Evolutionary conservation across 2,888 invertebrate species (phyloP), one percentile per base, ranked within the genome.

Genomic region (Drosophila engyochracea): DNA sequence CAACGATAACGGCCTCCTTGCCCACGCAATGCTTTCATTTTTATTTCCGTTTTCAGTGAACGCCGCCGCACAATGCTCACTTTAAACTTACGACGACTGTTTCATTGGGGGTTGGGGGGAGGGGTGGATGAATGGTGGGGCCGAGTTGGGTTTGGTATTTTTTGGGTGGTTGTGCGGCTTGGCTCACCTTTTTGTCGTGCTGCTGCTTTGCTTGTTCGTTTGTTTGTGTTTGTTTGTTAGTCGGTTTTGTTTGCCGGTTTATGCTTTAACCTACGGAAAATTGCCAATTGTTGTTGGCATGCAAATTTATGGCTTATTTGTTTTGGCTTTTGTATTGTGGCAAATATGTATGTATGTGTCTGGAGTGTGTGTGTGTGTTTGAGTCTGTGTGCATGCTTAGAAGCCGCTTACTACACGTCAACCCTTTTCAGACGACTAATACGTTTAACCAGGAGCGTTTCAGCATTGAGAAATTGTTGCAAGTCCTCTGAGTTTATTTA

Each of bases 251-350:
- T 72, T 74, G 68, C 66, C 68, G 53, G 69, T 76, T 78, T 77
- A 72, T 75, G 73, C 73, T 74, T 83, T 83, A 82, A 82, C 82
- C 87, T 85, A 83, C 79, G 79, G 84, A 86, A 88, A 86, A 86
- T 90, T 80, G 82, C 82, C 91, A 88, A 85, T 86, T 83, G 82
- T 86, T 83, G 82, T 79, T 80, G 81, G 83, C 89, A 89, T 91
- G 91, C 85, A 91, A 91, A 92, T 92, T 91, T 91, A 91, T 92
- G 83, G 83, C 83, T 83, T 85, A 80, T 81, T 79, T 85, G 81
- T 73, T 76, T 78, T 79, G 83, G 80, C 81, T 79, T 79, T 81
- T 82, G 79, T 75, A 70, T 74, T 68, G 68, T 53, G 41, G 58
- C 61, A 60, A 39, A 74, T 35, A 74, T n/a, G 54, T 63, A 10